Percentiles rank a stretch among this genome's conserved stretches.
phyloP scores from a whole-genome alignment of 2,113 vertebrate species.

The Odocoileus virginianus region DNA sequence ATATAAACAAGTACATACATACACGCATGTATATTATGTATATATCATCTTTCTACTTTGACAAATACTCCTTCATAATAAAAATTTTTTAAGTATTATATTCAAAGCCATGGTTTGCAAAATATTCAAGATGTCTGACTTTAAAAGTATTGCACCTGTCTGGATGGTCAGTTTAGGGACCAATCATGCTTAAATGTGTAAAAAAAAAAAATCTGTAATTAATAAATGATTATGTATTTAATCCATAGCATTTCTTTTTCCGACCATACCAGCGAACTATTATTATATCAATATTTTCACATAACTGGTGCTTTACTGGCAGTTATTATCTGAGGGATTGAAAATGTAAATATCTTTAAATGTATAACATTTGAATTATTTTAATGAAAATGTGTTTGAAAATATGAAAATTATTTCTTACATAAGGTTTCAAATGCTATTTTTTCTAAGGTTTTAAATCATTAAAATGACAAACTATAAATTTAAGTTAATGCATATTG shows the following conservation, averaged over 20 bases:
- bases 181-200: neutral
- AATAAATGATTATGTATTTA: neutral
- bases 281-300: neutral
- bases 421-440: neutral
- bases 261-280: neutral
- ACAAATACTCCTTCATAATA: neutral
- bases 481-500: neutral
- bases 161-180: neutral
- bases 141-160: neutral
- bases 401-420: neutral
- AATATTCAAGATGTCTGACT: neutral
- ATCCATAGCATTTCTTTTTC: neutral
- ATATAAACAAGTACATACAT: neutral
- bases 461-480: neutral
- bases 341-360: neutral
- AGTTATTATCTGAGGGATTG: neutral
- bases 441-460: neutral
- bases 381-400: neutral
- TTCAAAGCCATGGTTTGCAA: neutral
- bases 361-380: neutral
- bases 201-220: neutral
- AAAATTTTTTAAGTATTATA: neutral
- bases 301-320: neutral
- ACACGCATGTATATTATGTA: neutral
- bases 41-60: neutral